These are phyloP conservation scores for Helarctos malayanus DNA, from an alignment of 2,797 vertebrate genomes.

Conservation along the genomic window DNA sequence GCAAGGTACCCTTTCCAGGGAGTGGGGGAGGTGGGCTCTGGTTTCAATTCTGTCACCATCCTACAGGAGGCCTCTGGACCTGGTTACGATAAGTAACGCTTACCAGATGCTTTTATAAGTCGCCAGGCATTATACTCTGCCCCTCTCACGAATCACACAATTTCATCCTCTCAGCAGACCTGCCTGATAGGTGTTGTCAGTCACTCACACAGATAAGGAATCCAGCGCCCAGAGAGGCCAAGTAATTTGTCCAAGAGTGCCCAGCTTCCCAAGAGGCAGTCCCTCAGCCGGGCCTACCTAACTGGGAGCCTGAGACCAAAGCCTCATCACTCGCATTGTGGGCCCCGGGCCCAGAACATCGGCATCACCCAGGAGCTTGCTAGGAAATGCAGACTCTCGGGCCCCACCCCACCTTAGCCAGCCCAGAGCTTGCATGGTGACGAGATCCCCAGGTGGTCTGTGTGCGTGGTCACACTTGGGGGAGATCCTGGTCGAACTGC, in stretches of 20 bases:
- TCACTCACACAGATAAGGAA: neutral
- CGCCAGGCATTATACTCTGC: neutral
- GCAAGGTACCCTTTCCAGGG: neutral
- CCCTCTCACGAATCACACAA: neutral
- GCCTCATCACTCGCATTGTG: no score
- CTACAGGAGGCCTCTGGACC: neutral
- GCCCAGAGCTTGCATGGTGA: neutral
- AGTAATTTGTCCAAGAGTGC: neutral
- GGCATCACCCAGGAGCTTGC: neutral
- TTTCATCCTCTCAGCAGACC: neutral
- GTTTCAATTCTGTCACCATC: neutral
- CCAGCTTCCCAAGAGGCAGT: neutral
- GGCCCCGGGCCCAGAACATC: accelerated
- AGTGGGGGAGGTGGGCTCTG: neutral
- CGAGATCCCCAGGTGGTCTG: accelerated
- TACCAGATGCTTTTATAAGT: no score
- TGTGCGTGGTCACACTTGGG: accelerated
- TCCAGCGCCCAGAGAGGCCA: neutral
- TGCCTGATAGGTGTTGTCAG: neutral
- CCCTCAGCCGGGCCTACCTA: neutral
- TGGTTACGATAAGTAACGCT: neutral
- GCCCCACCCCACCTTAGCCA: neutral
- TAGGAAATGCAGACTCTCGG: neutral
- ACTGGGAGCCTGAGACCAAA: neutral
- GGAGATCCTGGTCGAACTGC: neutral